phyloP scores from a whole-genome alignment of 2,113 vertebrate species.

The Dromas ardeola region DNA sequence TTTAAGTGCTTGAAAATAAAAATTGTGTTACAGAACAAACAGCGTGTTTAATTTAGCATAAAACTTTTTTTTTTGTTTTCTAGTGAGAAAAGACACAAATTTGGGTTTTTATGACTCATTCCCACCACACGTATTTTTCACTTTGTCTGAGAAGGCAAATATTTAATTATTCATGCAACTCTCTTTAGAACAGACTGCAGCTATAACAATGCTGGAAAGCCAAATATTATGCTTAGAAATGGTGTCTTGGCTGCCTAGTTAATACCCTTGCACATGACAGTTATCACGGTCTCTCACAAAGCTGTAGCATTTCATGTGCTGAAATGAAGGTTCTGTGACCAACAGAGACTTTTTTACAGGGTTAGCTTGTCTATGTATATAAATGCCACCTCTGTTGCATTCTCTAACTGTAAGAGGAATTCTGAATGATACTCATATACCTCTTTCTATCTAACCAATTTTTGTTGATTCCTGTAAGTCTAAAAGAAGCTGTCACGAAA shows the following conservation, averaged over 20 bases:
- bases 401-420: background rate
- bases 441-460: background rate
- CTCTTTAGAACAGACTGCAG: background rate
- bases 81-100: background rate
- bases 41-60: constrained; percentile 22
- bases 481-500: background rate
- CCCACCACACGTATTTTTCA: constrained; percentile 35
- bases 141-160: constrained; percentile 41
- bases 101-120: constrained; percentile 40
- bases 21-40: background rate
- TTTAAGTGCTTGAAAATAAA: background rate
- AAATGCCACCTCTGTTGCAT: background rate
- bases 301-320: background rate
- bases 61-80: background rate
- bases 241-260: background rate
- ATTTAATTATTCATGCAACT: constrained; percentile 48
- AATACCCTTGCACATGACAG: background rate
- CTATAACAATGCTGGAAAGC: constrained; percentile 13
- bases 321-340: background rate
- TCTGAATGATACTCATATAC: background rate
- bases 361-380: background rate
- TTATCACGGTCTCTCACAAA: background rate
- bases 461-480: background rate
- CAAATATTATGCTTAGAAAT: constrained; percentile 15
- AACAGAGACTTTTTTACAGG: background rate